Conservation (phyloP, 1,140 invertebrate genomes). For the roundworm (Caenorhabditis elegans) region WBcel235 BX284605.5:6257501-6258000, state of each 20-base stretch:
- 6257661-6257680: not conserved
- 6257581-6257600: not conserved
- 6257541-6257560: not conserved
- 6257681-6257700: not conserved
- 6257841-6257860: not conserved
- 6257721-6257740: not conserved
- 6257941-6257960: not conserved
- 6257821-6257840: not conserved
- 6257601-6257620: not conserved
- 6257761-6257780: not conserved
- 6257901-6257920: not conserved
- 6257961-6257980: constrained; percentile 31
- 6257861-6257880: not conserved
- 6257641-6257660: constrained; percentile 25
- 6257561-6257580: not conserved
- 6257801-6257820: not conserved
- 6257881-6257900: not conserved
- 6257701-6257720: not conserved
- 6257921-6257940: not conserved
- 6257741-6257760: not conserved
- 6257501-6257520: not conserved
- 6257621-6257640: constrained; percentile 9
- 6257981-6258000: not conserved
- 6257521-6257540: constrained; percentile 6
- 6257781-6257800: not conserved